A percentile compares a stretch with the other conserved stretches of the same genome.
Conservation (phyloP, 2,888 invertebrate species). For the Erebia palarica region DNA sequence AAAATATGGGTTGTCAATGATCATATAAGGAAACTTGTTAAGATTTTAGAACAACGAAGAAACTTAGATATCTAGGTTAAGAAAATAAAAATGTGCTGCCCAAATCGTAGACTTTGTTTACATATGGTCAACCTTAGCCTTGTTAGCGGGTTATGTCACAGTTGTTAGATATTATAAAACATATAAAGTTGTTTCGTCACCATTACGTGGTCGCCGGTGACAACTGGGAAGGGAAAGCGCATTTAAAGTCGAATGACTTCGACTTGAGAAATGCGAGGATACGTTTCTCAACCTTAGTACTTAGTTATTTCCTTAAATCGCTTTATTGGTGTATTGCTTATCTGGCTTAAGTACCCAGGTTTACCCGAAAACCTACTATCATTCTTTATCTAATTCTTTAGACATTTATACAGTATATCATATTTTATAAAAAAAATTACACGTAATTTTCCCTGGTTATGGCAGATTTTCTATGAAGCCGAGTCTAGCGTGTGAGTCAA, state of each 20-base stretch:
- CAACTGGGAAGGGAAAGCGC: conserved; percentile 52
- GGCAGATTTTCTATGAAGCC: no score
- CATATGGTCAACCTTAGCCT: conserved; percentile 72
- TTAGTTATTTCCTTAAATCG: neutral
- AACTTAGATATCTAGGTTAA: neutral
- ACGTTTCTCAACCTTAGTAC: neutral
- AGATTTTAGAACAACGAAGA: neutral
- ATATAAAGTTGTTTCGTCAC: conserved; percentile 54
- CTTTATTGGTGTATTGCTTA: neutral
- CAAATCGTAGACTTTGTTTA: conserved; percentile 29
- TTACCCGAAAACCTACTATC: no score
- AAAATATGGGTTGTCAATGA: neutral
- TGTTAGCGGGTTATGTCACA: conserved; percentile 51
- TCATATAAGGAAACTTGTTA: neutral
- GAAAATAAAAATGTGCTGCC: neutral
- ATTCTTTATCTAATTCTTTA: no score
- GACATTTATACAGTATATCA: no score
- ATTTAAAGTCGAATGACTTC: conserved; percentile 31
- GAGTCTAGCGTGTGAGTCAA: no score
- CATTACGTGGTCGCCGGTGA: conserved; percentile 50
- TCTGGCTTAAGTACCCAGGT: no score
- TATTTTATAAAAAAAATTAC: no score
- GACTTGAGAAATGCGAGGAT: conserved; percentile 20
- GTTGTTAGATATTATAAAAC: conserved; percentile 35
- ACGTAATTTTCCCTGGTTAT: no score